phyloP scores from a whole-genome alignment of 2,888 invertebrate genomes.

The Halictus quadricinctus region DNA sequence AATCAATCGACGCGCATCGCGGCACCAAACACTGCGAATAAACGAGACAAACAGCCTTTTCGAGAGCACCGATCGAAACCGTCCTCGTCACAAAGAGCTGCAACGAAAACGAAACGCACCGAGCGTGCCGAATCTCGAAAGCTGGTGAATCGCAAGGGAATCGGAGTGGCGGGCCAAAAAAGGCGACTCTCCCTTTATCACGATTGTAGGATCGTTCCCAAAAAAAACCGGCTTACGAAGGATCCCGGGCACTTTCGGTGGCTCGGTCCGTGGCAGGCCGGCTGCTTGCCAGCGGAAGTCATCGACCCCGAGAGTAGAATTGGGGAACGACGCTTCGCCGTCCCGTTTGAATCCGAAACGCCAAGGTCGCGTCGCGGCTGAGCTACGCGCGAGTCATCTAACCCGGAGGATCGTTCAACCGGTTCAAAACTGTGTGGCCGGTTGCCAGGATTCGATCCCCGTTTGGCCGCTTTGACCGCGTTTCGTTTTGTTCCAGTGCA shows the following conservation, averaged over 20 bases:
- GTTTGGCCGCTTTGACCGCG: background rate
- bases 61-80: no score
- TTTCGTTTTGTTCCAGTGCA: background rate
- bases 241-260: constrained; percentile 64
- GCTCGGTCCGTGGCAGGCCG: constrained; percentile 35
- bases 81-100: background rate
- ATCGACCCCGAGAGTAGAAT: constrained; percentile 69
- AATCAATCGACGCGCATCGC: no score
- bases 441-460: constrained; percentile 39
- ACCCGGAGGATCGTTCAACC: constrained; percentile 40
- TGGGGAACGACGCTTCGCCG: constrained; percentile 63
- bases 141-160: background rate
- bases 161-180: background rate
- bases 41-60: no score
- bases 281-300: constrained; percentile 56
- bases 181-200: background rate
- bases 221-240: constrained; percentile 47
- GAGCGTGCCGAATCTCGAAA: background rate
- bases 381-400: background rate
- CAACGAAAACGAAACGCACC: constrained; percentile 4
- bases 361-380: constrained; percentile 49
- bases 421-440: constrained; percentile 46
- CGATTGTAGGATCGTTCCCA: background rate
- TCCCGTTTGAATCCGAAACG: constrained; percentile 42
- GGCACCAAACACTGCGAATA: no score